These are phyloP conservation scores for Morus bassanus DNA, from an alignment of 2,797 vertebrate genomes.

Conservation along the genomic window DNA sequence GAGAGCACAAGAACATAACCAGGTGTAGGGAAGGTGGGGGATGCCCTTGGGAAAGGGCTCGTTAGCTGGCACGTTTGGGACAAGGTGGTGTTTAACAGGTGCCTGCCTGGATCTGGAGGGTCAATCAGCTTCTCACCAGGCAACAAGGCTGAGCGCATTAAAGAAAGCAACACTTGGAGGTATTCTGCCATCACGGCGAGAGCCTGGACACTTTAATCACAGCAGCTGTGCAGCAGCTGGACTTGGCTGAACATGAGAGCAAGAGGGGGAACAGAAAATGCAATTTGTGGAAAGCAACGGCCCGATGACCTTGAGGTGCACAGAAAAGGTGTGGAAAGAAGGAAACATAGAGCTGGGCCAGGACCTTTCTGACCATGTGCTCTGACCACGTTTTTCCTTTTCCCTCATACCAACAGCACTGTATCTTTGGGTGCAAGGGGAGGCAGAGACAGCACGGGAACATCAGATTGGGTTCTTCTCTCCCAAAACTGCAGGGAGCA, in stretches of 20 bases:
- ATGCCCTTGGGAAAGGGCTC: neutral
- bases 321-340: neutral
- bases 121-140: neutral
- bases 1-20: neutral
- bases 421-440: neutral
- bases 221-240: neutral
- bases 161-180: neutral
- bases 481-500: neutral
- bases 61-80: neutral
- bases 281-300: neutral
- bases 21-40: neutral
- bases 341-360: neutral
- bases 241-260: neutral
- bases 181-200: neutral
- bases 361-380: neutral
- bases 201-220: neutral
- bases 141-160: neutral
- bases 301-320: neutral
- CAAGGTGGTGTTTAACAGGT: neutral
- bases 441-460: neutral
- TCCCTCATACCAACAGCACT: accelerated
- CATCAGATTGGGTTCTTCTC: neutral
- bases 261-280: neutral
- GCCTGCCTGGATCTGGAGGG: neutral
- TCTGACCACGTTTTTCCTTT: neutral